Evolutionary conservation across 2,888 invertebrate genomes (phyloP).

Genomic region (Pristionchus arcanus): DNA sequence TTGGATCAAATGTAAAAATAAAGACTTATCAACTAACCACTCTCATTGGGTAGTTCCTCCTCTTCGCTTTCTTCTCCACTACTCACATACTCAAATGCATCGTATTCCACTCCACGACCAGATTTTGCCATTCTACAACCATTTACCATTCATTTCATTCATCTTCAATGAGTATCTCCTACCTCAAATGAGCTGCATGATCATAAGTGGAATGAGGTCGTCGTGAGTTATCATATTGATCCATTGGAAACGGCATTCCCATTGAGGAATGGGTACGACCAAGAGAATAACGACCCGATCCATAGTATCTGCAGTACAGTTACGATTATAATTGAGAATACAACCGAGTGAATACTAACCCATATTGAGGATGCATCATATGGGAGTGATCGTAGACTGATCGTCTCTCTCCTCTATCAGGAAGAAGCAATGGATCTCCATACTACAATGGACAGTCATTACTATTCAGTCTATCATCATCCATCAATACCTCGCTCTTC

Average conservation of each 20-base stretch:
- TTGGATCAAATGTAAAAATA: background rate
- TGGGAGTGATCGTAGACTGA: slow-evolving; percentile 33
- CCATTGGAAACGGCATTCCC: slow-evolving; percentile 26
- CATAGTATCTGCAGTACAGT: slow-evolving; percentile 7
- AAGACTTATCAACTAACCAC: background rate
- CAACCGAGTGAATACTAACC: background rate
- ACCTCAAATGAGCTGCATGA: slow-evolving; percentile 37
- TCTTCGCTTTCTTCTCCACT: slow-evolving; percentile 53
- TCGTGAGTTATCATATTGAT: slow-evolving; percentile 47
- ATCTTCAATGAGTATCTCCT: too few species aligned
- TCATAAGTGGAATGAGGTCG: slow-evolving; percentile 34
- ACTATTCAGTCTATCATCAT: background rate
- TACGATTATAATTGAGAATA: background rate
- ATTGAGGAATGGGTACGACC: slow-evolving; percentile 50
- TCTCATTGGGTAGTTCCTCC: slow-evolving; percentile 46
- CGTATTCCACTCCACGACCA: slow-evolving; percentile 39
- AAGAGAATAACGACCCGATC: slow-evolving; percentile 36
- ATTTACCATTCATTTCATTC: background rate
- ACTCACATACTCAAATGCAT: slow-evolving; percentile 51
- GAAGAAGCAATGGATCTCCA: slow-evolving; percentile 42
- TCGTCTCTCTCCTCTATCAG: slow-evolving; percentile 36
- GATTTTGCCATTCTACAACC: slow-evolving; percentile 36
- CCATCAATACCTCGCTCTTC: background rate
- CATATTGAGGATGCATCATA: slow-evolving; percentile 50
- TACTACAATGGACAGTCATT: background rate